These are phyloP conservation scores for Caenorhabditis becei DNA, from an alignment of 2,888 invertebrate genomes.

Conservation along the genomic window DNA sequence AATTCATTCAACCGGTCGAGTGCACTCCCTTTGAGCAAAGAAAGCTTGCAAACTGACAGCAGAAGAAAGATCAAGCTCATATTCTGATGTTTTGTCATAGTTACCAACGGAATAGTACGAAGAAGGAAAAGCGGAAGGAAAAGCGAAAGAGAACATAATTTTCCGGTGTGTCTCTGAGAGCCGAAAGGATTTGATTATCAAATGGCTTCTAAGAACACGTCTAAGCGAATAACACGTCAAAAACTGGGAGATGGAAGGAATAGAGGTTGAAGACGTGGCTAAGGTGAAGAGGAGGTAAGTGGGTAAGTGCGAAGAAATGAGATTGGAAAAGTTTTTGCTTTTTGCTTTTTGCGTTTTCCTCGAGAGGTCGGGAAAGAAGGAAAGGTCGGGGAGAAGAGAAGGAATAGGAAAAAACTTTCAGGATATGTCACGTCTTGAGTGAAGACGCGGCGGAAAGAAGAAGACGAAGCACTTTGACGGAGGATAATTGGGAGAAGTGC, in stretches of 20 bases:
- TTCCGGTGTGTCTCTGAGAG: neutral
- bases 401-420: slow-evolving; percentile 29
- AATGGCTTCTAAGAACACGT: slow-evolving; percentile 23
- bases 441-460: slow-evolving; percentile 25
- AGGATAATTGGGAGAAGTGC: slow-evolving; percentile 58
- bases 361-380: slow-evolving; percentile 30
- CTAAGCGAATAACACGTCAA: slow-evolving; percentile 7
- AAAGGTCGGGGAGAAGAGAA: slow-evolving; percentile 27
- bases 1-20: slow-evolving; percentile 37
- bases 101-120: neutral
- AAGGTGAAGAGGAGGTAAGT: slow-evolving; percentile 23
- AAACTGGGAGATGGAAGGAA: slow-evolving; percentile 18
- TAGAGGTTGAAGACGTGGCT: neutral
- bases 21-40: slow-evolving; percentile 26
- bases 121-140: slow-evolving; percentile 1
- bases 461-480: slow-evolving; percentile 44
- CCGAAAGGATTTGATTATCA: slow-evolving; percentile 14
- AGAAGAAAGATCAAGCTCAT: neutral
- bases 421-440: slow-evolving; percentile 40
- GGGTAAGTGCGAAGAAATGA: slow-evolving; percentile 29
- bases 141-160: neutral
- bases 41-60: neutral
- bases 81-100: neutral
- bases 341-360: slow-evolving; percentile 21
- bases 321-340: slow-evolving; percentile 43